phyloP scores from a whole-genome alignment of 2,888 invertebrate species.

The Drosophila monieri region DNA sequence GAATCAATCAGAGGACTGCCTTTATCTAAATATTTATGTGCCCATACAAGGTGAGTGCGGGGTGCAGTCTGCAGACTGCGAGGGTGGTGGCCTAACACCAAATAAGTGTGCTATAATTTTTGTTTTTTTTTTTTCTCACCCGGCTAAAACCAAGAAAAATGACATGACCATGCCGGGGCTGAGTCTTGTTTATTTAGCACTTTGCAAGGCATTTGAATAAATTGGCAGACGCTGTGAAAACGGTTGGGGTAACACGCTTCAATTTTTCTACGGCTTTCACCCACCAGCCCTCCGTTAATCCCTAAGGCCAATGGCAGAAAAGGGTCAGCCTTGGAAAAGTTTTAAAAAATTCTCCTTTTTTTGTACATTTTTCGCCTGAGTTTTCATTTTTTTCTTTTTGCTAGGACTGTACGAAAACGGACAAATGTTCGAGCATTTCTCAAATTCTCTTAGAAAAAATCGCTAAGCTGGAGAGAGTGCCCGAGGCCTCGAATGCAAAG shows the following conservation, averaged over 20 bases:
- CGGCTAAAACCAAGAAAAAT: conserved; percentile 65
- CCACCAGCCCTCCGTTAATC: conserved; percentile 53
- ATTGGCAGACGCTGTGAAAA: conserved; percentile 66
- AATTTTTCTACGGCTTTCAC: conserved; percentile 63
- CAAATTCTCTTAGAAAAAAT: conserved; percentile 54
- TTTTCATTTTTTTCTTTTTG: conserved; percentile 30
- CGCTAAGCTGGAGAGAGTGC: conserved; percentile 49
- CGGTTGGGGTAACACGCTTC: conserved; percentile 64
- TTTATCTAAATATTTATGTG: conserved; percentile 98
- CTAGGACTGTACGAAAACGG: conserved; percentile 51
- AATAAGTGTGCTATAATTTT: conserved; percentile 49
- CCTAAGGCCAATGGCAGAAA: conserved; percentile 64
- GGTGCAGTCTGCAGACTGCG: too few relatives aligned
- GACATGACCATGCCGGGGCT: conserved; percentile 44
- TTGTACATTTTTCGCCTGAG: conserved; percentile 28
- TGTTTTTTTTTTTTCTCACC: conserved; percentile 25
- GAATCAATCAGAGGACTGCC: conserved; percentile 98
- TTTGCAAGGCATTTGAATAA: conserved; percentile 81
- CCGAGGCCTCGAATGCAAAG: conserved; percentile 56
- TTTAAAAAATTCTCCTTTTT: conserved; percentile 50
- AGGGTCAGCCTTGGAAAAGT: conserved; percentile 68
- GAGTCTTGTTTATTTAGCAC: conserved; percentile 80
- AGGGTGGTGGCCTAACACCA: conserved; percentile 3
- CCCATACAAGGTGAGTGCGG: conserved; percentile 94
- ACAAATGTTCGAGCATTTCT: conserved; percentile 79